Base-by-base conservation (phyloP, 2,888 invertebrate genomes). In the Villa cingulata region DNA sequence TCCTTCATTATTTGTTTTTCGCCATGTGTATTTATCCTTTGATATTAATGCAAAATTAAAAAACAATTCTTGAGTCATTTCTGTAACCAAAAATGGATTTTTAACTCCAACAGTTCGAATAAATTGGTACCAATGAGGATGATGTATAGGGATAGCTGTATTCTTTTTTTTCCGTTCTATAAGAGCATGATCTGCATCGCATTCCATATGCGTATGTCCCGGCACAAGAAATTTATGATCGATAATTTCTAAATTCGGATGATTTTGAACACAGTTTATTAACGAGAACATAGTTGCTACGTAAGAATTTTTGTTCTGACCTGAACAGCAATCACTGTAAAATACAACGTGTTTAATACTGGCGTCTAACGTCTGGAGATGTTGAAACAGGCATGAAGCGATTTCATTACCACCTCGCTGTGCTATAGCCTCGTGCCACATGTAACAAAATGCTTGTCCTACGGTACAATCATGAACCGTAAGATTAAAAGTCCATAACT, bases 191-290 rank as follows among this genome's bases (percentile, higher is more conserved):
- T 43, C 27, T 23, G 19, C 43, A 27, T 14, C 43, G 16, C 48
- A 48, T 43, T 44, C 37, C 51, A 44, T 48, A 45, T 48, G 38
- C 41, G 54, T 20, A 40, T 54, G 43, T 41, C 53, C 53, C 2
- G 41, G 38, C n/a, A 48, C 43, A 32, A 51, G 40, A 40, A 54
- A 53, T 42, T 50, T 53, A 36, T 52, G 52, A 23, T 52, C 43
- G 23, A 54, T 42, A 10, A 18, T 37, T 51, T 52, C 52, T 51
- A 52, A 15, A 47, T 48, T 36, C 44, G 44, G 2, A 50, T 51
- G 27, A 49, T 48, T 1, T 27, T 49, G 48, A 4, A 48, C 50
- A 32, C 49, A 54, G 12, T 50, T 43, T 32, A n/a, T n/a, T n/a
- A n/a, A n/a, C 18, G 40, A 43, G 42, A 53, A 41, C 16, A 43